Evolutionary conservation across 2,113 vertebrate species (phyloP), one percentile per base, ranked within the genome.

Genomic region (Cinclus cinclus): DNA sequence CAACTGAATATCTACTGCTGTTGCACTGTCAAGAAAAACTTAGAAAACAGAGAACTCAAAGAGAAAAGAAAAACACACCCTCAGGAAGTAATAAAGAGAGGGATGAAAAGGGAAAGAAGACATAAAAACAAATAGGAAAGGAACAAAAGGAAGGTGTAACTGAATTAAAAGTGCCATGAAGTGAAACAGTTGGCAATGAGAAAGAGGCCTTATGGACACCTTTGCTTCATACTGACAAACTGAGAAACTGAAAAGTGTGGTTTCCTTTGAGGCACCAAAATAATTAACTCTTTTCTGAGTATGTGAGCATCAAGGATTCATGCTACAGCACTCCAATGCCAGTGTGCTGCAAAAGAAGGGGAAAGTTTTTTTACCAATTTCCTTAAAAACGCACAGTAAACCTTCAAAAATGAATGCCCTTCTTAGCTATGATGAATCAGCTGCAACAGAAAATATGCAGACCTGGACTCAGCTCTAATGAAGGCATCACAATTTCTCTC

Each of bases 81-180:
- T 83, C 52, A 70, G 77, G 60, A 92, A 84, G 80, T 41, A 79
- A 80, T 86, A 84, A 75, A 87, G 62, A 84, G 7, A 30, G 6
- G n/a, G 59, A 83, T 93, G 42, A 86, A 93, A 88, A 79, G 52
- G 37, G 56, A 91, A 31, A 81, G 71, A 89, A 78, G 52, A 62
- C 37, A 69, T 65, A 90, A 86, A 84, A 87, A 65, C 41, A 77
- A 81, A 74, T 63, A 75, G 44, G 50, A 79, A 83, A 37, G 55
- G 56, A 95, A 71, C 71, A 89, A 93, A 90, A 86, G 55, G 78
- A 90, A 87, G 60, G 86, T 84, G 39, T 52, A 77, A 82, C 58
- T 47, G 44, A 63, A 80, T 78, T 82, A 1, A 58, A 68, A 81
- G 55, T 15, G 20, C 60, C 47, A 30, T 83, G 58, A 88, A 96